Base-by-base conservation (phyloP, 2,797 vertebrate species). In the Dicrostonyx torquatus region DNA sequence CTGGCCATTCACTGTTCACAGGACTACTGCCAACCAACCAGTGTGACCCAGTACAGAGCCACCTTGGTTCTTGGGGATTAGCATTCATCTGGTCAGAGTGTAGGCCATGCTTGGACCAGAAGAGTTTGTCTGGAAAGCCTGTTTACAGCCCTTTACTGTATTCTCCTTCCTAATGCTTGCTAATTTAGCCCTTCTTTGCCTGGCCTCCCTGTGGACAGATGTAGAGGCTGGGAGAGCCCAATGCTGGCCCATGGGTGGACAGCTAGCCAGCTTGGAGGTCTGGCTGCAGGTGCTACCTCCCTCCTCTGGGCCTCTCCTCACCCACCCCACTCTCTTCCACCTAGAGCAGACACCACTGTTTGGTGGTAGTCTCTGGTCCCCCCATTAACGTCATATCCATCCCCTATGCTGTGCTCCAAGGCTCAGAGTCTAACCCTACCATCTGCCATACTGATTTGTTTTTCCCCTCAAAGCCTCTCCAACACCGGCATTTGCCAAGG, bases 311-410 rank as follows among this genome's bases (percentile, higher is more conserved):
- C 22, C 31, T n/a, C 73, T 76, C 20, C 45, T 12, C 0, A 20
- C 2, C 24, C 5, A 58, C 18, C 40, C 7, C 13, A 13, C 26
- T 37, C 1, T n/a, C 72, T 40, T 18, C 11, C 0, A 7, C 34
- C 31, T n/a, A 8, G 43, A 34, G 34, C 43, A 4, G 75, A 76
- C 26, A 18, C 79, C 29, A 4, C 62, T 26, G 64, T 40, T 31
- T 31, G 45, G 24, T 2, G 31, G 13, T 4, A 9, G 6, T 9
- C 37, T 40, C 83, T 53, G 3, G 13, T 8, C 70, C 48, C 26
- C 6, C 0, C 5, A 3, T 37, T 14, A 0, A 6, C 45, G 6
- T 24, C 58, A 29, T 40, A 7, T 12, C 11, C 6, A 4, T 34
- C 13, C 20, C 70, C 86, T 14, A 15, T 0, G 0, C n/a, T 40